Percentiles rank a stretch among this genome's conserved stretches.
These are phyloP conservation scores for Ephestia elutella DNA, from an alignment of 1,140 invertebrate species.

Conservation along the genomic window DNA sequence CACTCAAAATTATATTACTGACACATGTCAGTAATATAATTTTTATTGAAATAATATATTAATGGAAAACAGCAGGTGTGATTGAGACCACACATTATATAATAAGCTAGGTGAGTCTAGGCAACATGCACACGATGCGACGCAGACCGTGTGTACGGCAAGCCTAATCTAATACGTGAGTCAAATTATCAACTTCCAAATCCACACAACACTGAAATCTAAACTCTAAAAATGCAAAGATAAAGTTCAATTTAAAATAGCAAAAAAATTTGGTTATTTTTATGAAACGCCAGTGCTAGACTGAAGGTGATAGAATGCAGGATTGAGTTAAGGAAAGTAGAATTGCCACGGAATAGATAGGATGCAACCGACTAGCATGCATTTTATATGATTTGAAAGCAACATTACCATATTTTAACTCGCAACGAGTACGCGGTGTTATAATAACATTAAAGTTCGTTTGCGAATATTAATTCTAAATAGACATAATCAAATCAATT, in stretches of 20 bases:
- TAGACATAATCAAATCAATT: too few relatives aligned
- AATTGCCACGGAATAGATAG: neutral
- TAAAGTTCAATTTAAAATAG: neutral
- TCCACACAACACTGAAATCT: neutral
- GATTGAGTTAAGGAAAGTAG: constrained; percentile 1
- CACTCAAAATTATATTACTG: too few relatives aligned
- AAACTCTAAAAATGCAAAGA: neutral
- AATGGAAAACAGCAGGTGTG: neutral
- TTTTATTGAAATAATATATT: too few relatives aligned
- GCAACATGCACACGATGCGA: neutral
- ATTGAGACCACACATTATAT: too few relatives aligned
- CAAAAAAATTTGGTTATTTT: neutral
- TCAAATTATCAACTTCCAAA: constrained; percentile 5
- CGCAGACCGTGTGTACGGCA: constrained; percentile 2
- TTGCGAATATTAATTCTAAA: too few relatives aligned
- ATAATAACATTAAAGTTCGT: too few relatives aligned
- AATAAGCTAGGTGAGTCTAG: too few relatives aligned
- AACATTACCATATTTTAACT: too few relatives aligned
- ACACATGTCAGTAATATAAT: too few relatives aligned
- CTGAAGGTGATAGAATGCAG: neutral
- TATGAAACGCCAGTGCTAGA: neutral
- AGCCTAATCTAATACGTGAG: constrained; percentile 16
- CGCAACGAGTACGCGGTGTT: too few relatives aligned
- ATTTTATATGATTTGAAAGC: neutral
- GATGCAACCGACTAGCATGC: neutral